Percentiles rank a stretch among this genome's conserved stretches.
Conservation (phyloP, 2,888 invertebrate species). For the Agonopterix heracliana region DNA sequence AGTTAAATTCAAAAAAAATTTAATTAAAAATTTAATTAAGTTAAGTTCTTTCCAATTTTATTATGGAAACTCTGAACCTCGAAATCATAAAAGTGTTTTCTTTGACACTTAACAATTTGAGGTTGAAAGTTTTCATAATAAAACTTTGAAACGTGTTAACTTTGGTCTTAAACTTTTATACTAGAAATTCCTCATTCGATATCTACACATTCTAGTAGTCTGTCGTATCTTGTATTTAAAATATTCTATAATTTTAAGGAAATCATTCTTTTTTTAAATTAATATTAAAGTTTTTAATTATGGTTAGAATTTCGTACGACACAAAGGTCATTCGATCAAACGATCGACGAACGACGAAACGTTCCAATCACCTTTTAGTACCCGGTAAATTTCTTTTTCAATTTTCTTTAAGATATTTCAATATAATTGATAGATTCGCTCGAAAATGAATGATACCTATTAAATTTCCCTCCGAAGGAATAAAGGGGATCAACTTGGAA, state of each 20-base stretch:
- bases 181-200: too few species aligned
- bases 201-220: too few species aligned
- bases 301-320: not conserved
- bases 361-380: too few species aligned
- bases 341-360: too few species aligned
- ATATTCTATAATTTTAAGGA: too few species aligned
- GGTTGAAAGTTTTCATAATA: slow-evolving; percentile 5
- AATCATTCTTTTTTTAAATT: too few species aligned
- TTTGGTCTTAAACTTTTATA: slow-evolving; percentile 2
- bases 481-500: slow-evolving; percentile 31
- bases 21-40: not conserved
- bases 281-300: too few species aligned
- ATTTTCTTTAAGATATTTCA: slow-evolving; percentile 1
- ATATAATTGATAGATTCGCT: slow-evolving; percentile 14
- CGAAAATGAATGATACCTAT: slow-evolving; percentile 18
- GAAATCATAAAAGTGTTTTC: slow-evolving; percentile 4
- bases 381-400: slow-evolving; percentile 4
- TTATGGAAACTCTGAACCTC: not conserved
- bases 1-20: not conserved
- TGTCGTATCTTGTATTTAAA: too few species aligned
- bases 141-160: slow-evolving; percentile 4
- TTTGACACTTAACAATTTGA: slow-evolving; percentile 7
- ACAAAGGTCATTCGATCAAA: not conserved
- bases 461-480: slow-evolving; percentile 17
- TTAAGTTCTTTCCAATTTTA: not conserved